Base-by-base conservation (phyloP, 2,797 vertebrate species). In the Urophycis tenuis region DNA sequence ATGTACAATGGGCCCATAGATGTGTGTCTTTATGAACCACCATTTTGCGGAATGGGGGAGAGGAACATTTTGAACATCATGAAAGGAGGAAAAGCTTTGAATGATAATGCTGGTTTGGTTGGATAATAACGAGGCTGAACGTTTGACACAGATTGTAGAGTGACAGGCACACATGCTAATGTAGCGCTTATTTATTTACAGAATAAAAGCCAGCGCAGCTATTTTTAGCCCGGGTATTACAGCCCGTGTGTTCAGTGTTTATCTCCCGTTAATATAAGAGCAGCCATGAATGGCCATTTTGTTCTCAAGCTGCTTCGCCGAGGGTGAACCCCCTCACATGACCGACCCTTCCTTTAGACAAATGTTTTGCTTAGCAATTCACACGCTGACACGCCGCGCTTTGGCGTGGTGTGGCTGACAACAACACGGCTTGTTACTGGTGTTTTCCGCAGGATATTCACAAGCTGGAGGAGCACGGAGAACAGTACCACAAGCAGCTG, bases 401-500 rank as follows among this genome's bases (percentile, higher is more conserved):
- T 17, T 71, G 12, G 29, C 17, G 17, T 6, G 15, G 69, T 17
- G 32, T 33, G 17, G 76, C 75, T 32, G 73, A 74, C 31, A 67
- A 71, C 7, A 22, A 17, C 17, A 71, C 69, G 2, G 17, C 77
- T 6, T 2, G 75, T 79, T 7, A 69, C 67, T 6, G 4, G 39
- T 49, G 12, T 33, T 33, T 9, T 78, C 25, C 29, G 25, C 90
- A 99, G 97, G 94, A 97, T 85, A 95, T 99, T 81, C 94, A 96
- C 84, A 87, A 78, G 33, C 92, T 98, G 84, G 96, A 99, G 88
- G 96, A 99, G 86, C 95, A 96, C 81, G 91, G 94, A 85, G 96
- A 96, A 87, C 97, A 95, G 92, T 96, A 96, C 91, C 96, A 98
- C 84, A 95, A 93, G 85, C 94, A 95, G 89, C 86, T 96, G 87